phyloP scores from a whole-genome alignment of 2,113 vertebrate genomes.

The Tursiops truncatus region DNA sequence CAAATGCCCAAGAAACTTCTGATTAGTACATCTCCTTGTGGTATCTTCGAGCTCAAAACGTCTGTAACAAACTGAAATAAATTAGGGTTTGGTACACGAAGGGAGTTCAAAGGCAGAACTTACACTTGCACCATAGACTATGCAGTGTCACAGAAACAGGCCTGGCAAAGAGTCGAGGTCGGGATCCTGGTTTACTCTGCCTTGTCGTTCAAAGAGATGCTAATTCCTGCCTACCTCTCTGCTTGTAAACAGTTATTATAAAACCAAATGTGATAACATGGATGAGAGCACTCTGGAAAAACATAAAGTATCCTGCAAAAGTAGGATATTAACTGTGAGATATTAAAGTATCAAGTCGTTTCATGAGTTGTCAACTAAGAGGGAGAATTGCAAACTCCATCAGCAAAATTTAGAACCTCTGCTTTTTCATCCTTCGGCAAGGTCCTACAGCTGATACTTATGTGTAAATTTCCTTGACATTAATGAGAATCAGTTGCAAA shows the following conservation, averaged over 20 bases:
- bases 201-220: constrained; percentile 32
- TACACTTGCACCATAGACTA: neutral
- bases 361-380: constrained; percentile 55
- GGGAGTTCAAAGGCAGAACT: neutral
- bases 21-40: neutral
- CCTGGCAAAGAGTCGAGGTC: neutral
- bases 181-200: neutral
- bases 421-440: neutral
- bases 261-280: constrained; percentile 40
- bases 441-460: constrained; percentile 12
- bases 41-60: neutral
- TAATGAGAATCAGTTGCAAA: constrained; percentile 45
- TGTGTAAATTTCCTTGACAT: constrained; percentile 4
- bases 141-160: neutral
- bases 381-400: constrained; percentile 32
- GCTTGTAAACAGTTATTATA: constrained; percentile 43
- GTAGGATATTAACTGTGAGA: constrained; percentile 65
- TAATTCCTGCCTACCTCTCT: constrained; percentile 17
- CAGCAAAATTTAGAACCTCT: constrained; percentile 25
- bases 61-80: neutral
- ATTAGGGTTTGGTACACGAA: neutral
- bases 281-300: constrained; percentile 43
- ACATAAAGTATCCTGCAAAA: constrained; percentile 50
- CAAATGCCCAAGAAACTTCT: neutral
- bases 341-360: constrained; percentile 66